Evolutionary conservation across 2,888 invertebrate genomes (phyloP).

Genomic region (Priocnemis perturbator): DNA sequence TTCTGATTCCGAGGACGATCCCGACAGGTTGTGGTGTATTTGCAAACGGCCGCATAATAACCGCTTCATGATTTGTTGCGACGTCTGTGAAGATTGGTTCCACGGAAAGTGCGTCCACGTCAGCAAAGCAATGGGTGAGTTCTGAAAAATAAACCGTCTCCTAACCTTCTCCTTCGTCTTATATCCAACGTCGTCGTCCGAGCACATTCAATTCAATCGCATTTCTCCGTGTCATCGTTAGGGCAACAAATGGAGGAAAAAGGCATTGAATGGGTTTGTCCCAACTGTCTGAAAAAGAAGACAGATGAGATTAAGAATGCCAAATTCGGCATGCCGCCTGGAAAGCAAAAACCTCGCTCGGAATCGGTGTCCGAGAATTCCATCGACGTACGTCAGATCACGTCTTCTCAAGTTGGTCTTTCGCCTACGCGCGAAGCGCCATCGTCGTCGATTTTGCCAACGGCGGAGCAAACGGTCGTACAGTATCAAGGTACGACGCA

Average conservation of each 20-base stretch:
- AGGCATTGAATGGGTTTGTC: conserved; percentile 92
- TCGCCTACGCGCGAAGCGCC: conserved; percentile 20
- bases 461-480: conserved; percentile 22
- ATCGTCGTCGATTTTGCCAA: conserved; percentile 10
- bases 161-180: neutral
- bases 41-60: conserved; percentile 96
- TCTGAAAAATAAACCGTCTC: neutral
- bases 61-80: conserved; percentile 98
- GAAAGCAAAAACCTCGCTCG: conserved; percentile 37
- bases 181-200: neutral
- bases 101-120: conserved; percentile 98
- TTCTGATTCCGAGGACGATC: conserved; percentile 93
- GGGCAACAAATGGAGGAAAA: conserved; percentile 92
- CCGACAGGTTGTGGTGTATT: conserved; percentile 95
- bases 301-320: conserved; percentile 56
- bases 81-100: conserved; percentile 97
- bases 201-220: neutral
- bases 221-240: conserved; percentile 35
- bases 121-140: conserved; percentile 88
- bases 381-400: conserved; percentile 18
- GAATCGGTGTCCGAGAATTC: conserved; percentile 31
- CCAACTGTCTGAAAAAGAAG: conserved; percentile 84
- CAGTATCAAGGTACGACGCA: conserved; percentile 66
- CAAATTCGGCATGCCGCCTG: conserved; percentile 25
- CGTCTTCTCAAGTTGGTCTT: conserved; percentile 6